phyloP scores from a whole-genome alignment of 2,888 invertebrate genomes.

The Rhagonycha lutea region DNA sequence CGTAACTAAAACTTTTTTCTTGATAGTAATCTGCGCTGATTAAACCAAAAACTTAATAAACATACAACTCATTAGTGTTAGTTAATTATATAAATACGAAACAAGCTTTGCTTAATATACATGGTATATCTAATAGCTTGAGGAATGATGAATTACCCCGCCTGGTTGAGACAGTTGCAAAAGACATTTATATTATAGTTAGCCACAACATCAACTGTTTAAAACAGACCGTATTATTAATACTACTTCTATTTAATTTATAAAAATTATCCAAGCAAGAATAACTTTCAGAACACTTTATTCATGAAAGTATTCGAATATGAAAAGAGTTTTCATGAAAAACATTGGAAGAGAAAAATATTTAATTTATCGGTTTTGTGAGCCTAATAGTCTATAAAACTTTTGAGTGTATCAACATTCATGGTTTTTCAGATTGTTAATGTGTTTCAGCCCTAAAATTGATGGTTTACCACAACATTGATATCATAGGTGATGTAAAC shows the following conservation, averaged over 20 bases:
- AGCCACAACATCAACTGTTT: background rate
- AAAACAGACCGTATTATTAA: background rate
- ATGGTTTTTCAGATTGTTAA: background rate
- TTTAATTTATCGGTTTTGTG: background rate
- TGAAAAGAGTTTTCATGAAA: background rate
- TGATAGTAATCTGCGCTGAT: background rate
- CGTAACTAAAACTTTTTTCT: background rate
- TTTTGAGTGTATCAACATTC: background rate
- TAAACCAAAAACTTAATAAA: background rate
- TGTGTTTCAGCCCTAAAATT: background rate
- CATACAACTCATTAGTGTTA: slow-evolving; percentile 12
- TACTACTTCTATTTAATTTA: background rate
- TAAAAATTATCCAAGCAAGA: background rate
- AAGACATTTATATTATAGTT: slow-evolving; percentile 21
- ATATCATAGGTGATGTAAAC: background rate
- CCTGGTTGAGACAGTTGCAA: slow-evolving; percentile 15
- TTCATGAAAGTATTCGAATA: background rate
- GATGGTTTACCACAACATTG: background rate
- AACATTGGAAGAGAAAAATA: background rate
- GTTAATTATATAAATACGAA: slow-evolving; percentile 18
- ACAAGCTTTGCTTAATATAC: slow-evolving; percentile 14
- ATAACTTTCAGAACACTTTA: background rate
- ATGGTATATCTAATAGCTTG: slow-evolving; percentile 11
- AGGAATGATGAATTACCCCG: slow-evolving; percentile 18
- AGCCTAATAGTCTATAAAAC: background rate